Conservation (phyloP, 2,797 vertebrate species). For the Sebastes taczanowskii region DNA sequence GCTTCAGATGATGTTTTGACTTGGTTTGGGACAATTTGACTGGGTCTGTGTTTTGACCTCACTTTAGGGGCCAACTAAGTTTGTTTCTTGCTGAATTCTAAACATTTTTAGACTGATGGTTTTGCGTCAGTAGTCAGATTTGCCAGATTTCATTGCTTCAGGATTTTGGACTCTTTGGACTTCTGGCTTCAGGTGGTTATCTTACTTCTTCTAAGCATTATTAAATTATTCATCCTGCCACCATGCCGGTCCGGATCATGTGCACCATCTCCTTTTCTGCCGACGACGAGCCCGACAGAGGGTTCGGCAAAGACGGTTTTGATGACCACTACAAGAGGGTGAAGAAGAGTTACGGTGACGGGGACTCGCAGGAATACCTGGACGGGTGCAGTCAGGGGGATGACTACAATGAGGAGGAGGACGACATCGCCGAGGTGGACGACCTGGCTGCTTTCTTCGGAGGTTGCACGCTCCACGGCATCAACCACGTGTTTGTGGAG, state of each 20-base stretch:
- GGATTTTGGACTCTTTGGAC: conserved; percentile 7
- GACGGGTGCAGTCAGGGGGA: conserved; percentile 66
- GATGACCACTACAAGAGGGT: conserved; percentile 82
- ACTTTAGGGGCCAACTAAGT: background rate
- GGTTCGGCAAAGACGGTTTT: conserved; percentile 67
- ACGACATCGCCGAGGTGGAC: conserved; percentile 53
- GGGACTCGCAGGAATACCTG: conserved; percentile 67
- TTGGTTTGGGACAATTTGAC: conserved; percentile 8
- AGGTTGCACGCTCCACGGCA: conserved; percentile 91
- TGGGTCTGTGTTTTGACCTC: background rate
- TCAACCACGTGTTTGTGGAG: conserved; percentile 91
- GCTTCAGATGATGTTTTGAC: conserved; percentile 18
- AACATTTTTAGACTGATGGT: background rate
- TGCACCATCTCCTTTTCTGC: conserved; percentile 95
- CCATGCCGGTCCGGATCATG: conserved; percentile 94
- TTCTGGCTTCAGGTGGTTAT: background rate
- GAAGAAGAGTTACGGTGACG: conserved; percentile 54
- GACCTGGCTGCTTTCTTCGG: conserved; percentile 87
- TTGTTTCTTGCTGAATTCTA: background rate
- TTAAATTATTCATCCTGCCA: conserved; percentile 4
- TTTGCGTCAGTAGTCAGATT: background rate
- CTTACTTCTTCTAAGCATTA: background rate
- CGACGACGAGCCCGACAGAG: conserved; percentile 80
- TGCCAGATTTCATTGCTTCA: background rate
- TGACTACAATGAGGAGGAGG: conserved; percentile 74